Evolutionary conservation across 2,888 invertebrate species (phyloP).

Genomic region (Metalampra italica): DNA sequence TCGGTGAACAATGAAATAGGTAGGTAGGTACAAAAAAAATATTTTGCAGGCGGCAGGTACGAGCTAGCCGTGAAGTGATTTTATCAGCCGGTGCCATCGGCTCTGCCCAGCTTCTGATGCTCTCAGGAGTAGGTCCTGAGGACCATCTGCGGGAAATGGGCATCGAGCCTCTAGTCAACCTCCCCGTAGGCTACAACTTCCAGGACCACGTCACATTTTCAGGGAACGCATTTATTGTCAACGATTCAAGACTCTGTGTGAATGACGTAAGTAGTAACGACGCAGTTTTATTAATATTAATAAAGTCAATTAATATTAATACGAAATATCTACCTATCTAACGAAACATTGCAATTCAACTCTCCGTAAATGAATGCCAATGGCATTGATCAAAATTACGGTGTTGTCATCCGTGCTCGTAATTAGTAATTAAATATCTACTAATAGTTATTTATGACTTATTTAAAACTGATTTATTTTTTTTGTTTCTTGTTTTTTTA

Average conservation of each 20-base stretch:
- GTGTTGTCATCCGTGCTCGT: no score
- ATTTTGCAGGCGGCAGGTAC: conserved; percentile 40
- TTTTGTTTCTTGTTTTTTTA: no score
- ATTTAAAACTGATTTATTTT: no score
- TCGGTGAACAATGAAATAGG: no score
- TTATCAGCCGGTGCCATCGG: conserved; percentile 90
- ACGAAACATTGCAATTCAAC: no score
- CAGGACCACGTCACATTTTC: conserved; percentile 89
- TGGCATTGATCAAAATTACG: no score
- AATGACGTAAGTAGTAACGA: conserved; percentile 81
- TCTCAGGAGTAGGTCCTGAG: conserved; percentile 88
- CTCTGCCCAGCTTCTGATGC: conserved; percentile 90
- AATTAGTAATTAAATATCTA: no score
- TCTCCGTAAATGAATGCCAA: no score
- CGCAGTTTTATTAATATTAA: conserved; percentile 5
- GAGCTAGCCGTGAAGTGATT: conserved; percentile 86
- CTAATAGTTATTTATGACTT: no score
- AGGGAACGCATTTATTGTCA: conserved; percentile 84
- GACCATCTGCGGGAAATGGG: conserved; percentile 78
- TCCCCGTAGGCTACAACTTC: conserved; percentile 88
- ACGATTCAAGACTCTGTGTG: conserved; percentile 81
- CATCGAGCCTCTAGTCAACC: conserved; percentile 81
- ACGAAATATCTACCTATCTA: background rate
- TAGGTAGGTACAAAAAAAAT: no score
- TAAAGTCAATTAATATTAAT: no score